Conservation (phyloP, 2,888 invertebrate genomes). For the Pedicia rivosa region DNA sequence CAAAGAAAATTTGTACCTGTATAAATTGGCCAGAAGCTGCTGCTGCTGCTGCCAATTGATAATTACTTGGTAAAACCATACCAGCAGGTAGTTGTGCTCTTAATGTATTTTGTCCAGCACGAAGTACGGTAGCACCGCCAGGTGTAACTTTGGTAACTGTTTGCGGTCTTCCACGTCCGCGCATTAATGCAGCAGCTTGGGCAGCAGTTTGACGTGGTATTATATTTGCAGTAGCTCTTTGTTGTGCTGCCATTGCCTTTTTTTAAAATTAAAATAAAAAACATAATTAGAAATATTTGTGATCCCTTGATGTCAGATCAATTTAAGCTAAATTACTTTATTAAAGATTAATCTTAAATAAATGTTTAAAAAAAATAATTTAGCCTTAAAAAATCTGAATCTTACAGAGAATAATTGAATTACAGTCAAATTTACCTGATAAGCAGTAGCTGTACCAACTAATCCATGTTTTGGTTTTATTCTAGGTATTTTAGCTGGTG, state of each 20-base stretch:
- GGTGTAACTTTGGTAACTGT: constrained; percentile 18
- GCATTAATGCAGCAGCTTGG: constrained; percentile 4
- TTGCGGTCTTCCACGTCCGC: constrained; percentile 20
- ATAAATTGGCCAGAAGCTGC: constrained; percentile 24
- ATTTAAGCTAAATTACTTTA: too few relatives aligned
- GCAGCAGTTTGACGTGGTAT: constrained; percentile 7
- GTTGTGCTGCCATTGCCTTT: constrained; percentile 32
- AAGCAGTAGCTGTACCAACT: constrained; percentile 32
- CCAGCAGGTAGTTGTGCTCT: constrained; percentile 21
- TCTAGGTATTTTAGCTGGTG: constrained; percentile 79
- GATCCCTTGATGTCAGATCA: too few relatives aligned
- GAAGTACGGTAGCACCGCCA: constrained; percentile 13
- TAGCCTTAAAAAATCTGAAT: not conserved
- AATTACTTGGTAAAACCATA: constrained; percentile 26
- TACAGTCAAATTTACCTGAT: constrained; percentile 22
- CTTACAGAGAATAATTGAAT: not conserved
- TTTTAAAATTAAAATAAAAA: not conserved
- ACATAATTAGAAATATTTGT: too few relatives aligned
- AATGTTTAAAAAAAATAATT: not conserved
- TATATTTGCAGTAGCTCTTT: constrained; percentile 17
- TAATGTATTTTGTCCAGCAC: constrained; percentile 8
- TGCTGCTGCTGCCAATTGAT: constrained; percentile 18
- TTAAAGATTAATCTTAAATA: too few relatives aligned
- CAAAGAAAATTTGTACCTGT: too few relatives aligned
- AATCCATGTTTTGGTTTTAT: constrained; percentile 31